phyloP scores from a whole-genome alignment of 2,113 vertebrate species.

The Strigops habroptila region DNA sequence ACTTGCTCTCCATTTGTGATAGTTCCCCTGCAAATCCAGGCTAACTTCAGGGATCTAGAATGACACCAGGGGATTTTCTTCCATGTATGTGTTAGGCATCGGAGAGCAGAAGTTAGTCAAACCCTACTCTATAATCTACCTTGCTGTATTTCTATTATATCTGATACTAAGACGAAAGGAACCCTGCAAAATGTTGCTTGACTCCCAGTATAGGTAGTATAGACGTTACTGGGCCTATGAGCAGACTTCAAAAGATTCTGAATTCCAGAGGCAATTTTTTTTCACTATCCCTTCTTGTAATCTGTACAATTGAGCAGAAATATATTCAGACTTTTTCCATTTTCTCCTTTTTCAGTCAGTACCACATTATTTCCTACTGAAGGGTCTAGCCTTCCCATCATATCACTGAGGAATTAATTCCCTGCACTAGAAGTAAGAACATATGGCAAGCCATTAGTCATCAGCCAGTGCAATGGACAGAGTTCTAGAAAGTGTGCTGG shows the following conservation, averaged over 20 bases:
- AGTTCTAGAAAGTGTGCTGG: neutral
- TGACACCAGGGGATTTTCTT: neutral
- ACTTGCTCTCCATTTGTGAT: neutral
- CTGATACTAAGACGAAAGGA: neutral
- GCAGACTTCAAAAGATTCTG: neutral
- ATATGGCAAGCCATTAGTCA: neutral
- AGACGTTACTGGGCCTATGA: neutral
- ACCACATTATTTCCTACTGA: neutral
- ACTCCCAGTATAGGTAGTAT: neutral
- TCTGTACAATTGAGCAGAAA: neutral
- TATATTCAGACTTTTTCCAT: neutral
- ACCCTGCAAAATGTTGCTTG: neutral
- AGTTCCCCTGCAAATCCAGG: neutral
- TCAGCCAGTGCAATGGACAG: neutral
- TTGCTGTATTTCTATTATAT: neutral
- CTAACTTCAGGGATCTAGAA: neutral
- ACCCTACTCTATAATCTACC: neutral
- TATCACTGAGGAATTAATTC: neutral
- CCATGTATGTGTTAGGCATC: neutral
- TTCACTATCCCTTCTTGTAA: neutral
- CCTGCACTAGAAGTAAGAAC: neutral
- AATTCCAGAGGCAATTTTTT: neutral
- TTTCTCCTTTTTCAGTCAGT: conserved; percentile 1
- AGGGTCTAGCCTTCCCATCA: neutral
- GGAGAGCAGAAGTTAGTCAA: neutral